Conservation (phyloP, 2,113 vertebrate species). For the Marmota monax region DNA sequence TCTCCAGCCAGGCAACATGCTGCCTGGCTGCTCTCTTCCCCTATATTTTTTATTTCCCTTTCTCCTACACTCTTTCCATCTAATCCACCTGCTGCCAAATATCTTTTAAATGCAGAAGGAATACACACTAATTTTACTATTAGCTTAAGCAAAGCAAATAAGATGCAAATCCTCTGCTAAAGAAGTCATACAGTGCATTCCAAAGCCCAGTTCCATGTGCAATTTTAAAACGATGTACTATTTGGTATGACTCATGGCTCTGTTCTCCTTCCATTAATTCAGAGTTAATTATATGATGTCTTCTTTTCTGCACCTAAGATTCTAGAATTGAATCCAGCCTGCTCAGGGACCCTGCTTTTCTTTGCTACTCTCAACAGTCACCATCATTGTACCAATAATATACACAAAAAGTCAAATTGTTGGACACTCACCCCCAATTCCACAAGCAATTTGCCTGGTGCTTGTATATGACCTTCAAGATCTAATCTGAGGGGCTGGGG, state of each 20-base stretch:
- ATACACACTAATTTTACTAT: slow-evolving; percentile 66
- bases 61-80: background rate
- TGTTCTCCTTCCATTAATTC: slow-evolving; percentile 51
- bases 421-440: fast-evolving
- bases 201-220: slow-evolving; percentile 10
- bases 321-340: background rate
- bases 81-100: slow-evolving; percentile 21
- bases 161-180: slow-evolving; percentile 64
- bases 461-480: background rate
- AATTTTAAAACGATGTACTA: slow-evolving; percentile 54
- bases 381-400: background rate
- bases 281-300: slow-evolving; percentile 60
- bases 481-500: too few relatives aligned
- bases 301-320: slow-evolving; percentile 9
- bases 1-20: background rate
- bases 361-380: background rate
- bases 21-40: background rate
- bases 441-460: background rate
- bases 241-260: slow-evolving; percentile 39
- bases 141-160: slow-evolving; percentile 76
- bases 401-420: background rate
- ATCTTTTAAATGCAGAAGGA: slow-evolving; percentile 14
- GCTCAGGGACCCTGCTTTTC: background rate
- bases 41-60: background rate
- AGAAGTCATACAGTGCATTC: slow-evolving; percentile 21